Conservation (phyloP, 2,888 invertebrate genomes). For the Drosophila mimetica region DNA sequence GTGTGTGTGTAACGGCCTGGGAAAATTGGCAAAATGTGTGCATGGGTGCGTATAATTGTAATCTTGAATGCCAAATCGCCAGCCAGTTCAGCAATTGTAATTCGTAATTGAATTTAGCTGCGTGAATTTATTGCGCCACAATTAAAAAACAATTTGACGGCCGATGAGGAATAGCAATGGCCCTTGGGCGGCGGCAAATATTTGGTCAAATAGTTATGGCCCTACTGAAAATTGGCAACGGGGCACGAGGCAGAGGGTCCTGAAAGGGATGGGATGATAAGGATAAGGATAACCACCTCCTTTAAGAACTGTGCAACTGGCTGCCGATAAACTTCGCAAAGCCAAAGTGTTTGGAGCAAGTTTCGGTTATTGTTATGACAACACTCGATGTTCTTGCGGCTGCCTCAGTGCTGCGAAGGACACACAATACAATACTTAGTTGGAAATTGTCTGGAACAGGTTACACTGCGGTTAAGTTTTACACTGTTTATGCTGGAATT, state of each 20-base stretch:
- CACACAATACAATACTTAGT: neutral
- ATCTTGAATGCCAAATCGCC: conserved; percentile 48
- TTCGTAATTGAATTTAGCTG: conserved; percentile 45
- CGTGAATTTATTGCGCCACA: conserved; percentile 25
- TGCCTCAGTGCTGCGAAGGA: neutral
- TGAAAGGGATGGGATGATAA: neutral
- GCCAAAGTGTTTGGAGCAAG: conserved; percentile 49
- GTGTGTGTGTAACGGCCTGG: conserved; percentile 18
- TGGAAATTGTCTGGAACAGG: neutral
- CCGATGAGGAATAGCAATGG: neutral
- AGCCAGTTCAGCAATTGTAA: conserved; percentile 3
- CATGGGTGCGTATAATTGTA: conserved; percentile 42
- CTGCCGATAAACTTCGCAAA: conserved; percentile 55
- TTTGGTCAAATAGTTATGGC: neutral
- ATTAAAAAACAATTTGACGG: conserved; percentile 32
- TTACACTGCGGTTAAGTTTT: no score
- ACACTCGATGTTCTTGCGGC: conserved; percentile 31
- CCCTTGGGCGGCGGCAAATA: neutral
- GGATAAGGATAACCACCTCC: no score
- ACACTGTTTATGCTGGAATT: no score
- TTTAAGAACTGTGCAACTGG: conserved; percentile 33
- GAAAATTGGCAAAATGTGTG: conserved; percentile 18
- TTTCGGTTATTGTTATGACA: conserved; percentile 64
- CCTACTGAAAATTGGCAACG: conserved; percentile 3
- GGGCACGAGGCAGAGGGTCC: neutral